Conservation (phyloP, 1,140 invertebrate species). For the Rhagoletis pomonella region DNA sequence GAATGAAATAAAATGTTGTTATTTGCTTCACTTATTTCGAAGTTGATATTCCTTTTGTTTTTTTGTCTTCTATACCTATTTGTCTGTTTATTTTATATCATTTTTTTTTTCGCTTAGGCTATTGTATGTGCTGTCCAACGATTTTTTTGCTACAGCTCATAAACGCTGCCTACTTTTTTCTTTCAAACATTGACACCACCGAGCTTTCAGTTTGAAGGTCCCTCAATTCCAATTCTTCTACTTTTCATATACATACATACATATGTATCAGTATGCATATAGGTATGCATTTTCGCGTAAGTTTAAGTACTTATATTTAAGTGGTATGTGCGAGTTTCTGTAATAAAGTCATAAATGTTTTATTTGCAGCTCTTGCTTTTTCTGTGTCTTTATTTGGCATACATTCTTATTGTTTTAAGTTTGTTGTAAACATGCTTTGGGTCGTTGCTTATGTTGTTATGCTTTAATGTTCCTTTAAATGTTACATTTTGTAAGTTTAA, state of each 20-base stretch:
- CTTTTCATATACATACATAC: background rate
- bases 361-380: slow-evolving; percentile 56
- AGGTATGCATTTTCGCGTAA: background rate
- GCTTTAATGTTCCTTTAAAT: slow-evolving; percentile 58
- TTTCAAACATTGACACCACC: background rate
- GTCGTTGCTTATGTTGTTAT: slow-evolving; percentile 44
- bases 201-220: slow-evolving; percentile 45
- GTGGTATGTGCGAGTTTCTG: slow-evolving; percentile 10
- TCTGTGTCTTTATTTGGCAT: slow-evolving; percentile 52
- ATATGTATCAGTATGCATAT: too few relatives aligned
- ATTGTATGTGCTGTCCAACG: background rate
- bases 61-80: slow-evolving; percentile 28
- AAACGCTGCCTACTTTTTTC: background rate
- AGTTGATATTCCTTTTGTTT: slow-evolving; percentile 39
- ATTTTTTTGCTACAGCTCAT: slow-evolving; percentile 26
- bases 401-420: slow-evolving; percentile 40
- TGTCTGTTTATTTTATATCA: slow-evolving; percentile 21
- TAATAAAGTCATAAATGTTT: slow-evolving; percentile 50
- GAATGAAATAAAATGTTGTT: slow-evolving; percentile 59
- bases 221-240: slow-evolving; percentile 38
- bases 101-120: slow-evolving; percentile 41
- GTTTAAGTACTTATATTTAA: background rate
- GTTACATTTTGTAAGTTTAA: slow-evolving; percentile 58
- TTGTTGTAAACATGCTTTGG: slow-evolving; percentile 48
- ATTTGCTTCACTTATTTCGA: slow-evolving; percentile 35